Evolutionary conservation across 37 sponge, comb jelly and placozoan genomes (phyloP).

Genomic region (Cladorhizidae sp.): DNA sequence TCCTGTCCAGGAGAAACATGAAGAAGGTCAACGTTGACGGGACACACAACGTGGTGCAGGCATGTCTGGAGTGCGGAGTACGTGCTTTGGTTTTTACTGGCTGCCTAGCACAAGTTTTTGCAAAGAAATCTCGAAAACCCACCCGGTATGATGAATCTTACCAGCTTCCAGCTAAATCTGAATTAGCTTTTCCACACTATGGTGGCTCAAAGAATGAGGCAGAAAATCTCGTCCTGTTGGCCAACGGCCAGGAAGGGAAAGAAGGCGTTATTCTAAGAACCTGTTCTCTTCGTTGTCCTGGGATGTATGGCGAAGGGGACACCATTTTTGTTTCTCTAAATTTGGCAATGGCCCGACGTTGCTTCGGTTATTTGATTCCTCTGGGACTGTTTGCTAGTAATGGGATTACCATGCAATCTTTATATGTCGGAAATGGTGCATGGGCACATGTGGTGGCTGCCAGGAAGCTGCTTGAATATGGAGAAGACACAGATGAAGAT

Average conservation of each 20-base stretch:
- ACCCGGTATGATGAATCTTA: constrained; percentile 18
- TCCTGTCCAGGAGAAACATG: constrained; percentile 33
- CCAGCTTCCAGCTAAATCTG: not conserved
- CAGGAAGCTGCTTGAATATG: constrained; percentile 32
- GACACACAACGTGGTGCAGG: constrained; percentile 52
- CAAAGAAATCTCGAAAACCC: not conserved
- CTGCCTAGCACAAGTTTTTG: constrained; percentile 27
- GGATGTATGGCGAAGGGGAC: constrained; percentile 62
- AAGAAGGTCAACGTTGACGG: constrained; percentile 47
- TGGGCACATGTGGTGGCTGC: constrained; percentile 63
- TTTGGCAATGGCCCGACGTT: constrained; percentile 14
- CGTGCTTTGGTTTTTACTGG: constrained; percentile 42
- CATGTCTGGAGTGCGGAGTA: constrained; percentile 65
- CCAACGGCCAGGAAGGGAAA: constrained; percentile 30
- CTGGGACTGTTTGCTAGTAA: not conserved
- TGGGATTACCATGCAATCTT: constrained; percentile 39
- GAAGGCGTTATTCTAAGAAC: constrained; percentile 27
- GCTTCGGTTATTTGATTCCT: constrained; percentile 40
- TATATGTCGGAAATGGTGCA: constrained; percentile 68
- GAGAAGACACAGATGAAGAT: not conserved
- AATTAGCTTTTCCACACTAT: constrained; percentile 51
- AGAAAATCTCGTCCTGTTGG: constrained; percentile 50
- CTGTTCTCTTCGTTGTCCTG: constrained; percentile 60
- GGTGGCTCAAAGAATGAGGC: constrained; percentile 56
- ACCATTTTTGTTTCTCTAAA: not conserved